Evolutionary conservation across 2,888 invertebrate genomes (phyloP).

Genomic region (Luperina nickerlii): DNA sequence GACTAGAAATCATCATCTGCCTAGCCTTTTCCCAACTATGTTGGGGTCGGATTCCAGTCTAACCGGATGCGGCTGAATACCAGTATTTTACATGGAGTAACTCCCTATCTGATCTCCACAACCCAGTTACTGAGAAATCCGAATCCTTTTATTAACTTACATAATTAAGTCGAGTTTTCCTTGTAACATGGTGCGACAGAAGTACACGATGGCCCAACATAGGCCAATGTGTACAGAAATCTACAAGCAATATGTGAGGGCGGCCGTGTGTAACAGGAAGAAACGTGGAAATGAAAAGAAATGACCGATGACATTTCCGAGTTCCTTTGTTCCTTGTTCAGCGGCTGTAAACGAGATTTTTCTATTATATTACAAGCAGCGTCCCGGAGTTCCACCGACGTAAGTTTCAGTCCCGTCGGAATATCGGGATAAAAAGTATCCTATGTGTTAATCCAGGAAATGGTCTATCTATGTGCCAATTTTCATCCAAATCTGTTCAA

Average conservation of each 20-base stretch:
- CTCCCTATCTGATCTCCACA: neutral
- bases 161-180: neutral
- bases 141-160: neutral
- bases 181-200: neutral
- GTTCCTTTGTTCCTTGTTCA: conserved; percentile 69
- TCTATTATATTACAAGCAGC: conserved; percentile 15
- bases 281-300: conserved; percentile 72
- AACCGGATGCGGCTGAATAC: neutral
- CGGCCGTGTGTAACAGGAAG: conserved; percentile 68
- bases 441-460: too few relatives aligned
- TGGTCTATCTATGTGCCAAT: too few relatives aligned
- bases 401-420: too few relatives aligned
- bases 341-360: conserved; percentile 66
- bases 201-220: conserved; percentile 6
- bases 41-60: neutral
- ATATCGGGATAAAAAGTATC: too few relatives aligned
- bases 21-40: neutral
- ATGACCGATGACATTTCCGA: conserved; percentile 69
- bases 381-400: too few relatives aligned
- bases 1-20: neutral
- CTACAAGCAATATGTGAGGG: conserved; percentile 47
- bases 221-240: conserved; percentile 33
- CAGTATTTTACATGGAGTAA: neutral
- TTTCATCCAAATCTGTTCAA: too few relatives aligned
- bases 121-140: neutral